Conservation (phyloP, 2,888 invertebrate species). For the Parapristionchus giblindavisi region DNA sequence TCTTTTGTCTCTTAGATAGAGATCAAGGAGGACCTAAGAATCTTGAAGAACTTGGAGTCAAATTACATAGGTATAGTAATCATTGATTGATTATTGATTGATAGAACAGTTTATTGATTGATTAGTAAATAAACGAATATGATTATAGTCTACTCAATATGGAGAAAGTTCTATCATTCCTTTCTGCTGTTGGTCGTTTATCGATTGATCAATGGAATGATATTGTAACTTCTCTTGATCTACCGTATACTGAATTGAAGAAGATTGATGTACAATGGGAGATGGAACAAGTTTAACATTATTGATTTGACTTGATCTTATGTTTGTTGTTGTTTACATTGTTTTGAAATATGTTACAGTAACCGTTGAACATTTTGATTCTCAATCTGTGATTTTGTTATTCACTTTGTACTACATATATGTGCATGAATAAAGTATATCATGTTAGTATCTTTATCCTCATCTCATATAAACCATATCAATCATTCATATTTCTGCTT, state of each 20-base stretch:
- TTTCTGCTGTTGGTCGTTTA: slow-evolving; percentile 42
- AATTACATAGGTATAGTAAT: slow-evolving; percentile 70
- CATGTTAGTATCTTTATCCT: too few relatives aligned
- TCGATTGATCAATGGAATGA: slow-evolving; percentile 5
- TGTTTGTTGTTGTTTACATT: too few relatives aligned
- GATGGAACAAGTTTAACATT: slow-evolving; percentile 50
- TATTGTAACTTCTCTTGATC: slow-evolving; percentile 43
- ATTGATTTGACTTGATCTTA: too few relatives aligned
- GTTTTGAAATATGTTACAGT: too few relatives aligned
- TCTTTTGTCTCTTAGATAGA: slow-evolving; percentile 87
- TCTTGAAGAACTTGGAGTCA: slow-evolving; percentile 75
- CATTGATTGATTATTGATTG: neutral
- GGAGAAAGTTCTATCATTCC: slow-evolving; percentile 52
- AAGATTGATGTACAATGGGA: slow-evolving; percentile 42
- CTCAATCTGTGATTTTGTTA: too few relatives aligned
- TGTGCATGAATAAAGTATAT: too few relatives aligned
- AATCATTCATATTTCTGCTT: too few relatives aligned
- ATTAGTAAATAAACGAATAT: neutral
- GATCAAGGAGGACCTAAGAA: slow-evolving; percentile 87
- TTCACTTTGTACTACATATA: too few relatives aligned
- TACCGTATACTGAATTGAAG: slow-evolving; percentile 39
- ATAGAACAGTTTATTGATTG: neutral
- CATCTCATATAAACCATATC: too few relatives aligned
- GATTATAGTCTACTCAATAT: slow-evolving; percentile 51
- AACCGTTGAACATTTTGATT: too few relatives aligned